Percentiles rank a stretch among this genome's conserved stretches.
Conservation (phyloP, 1,140 invertebrate species). For the Ganaspis sp. region DNA sequence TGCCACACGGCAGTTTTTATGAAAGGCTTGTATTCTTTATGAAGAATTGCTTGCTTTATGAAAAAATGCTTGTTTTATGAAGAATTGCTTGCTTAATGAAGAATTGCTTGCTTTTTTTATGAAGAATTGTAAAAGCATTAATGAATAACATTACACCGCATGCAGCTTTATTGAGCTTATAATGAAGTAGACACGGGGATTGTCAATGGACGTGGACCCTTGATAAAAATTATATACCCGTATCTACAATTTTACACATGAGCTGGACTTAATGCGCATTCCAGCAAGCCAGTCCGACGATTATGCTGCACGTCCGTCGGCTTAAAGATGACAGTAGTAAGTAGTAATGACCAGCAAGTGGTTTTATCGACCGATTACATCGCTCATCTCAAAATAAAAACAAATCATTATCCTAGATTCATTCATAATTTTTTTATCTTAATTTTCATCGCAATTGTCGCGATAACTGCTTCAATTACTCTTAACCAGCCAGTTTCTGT, state of each 20-base stretch:
- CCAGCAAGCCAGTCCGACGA: not conserved
- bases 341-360: slow-evolving; percentile 12
- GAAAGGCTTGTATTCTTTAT: not conserved
- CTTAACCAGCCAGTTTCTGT: not conserved
- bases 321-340: slow-evolving; percentile 13
- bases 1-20: no score
- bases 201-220: not conserved
- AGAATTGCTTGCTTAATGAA: not conserved
- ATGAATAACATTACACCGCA: slow-evolving; percentile 6
- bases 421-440: slow-evolving; percentile 4
- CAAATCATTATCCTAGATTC: slow-evolving; percentile 14
- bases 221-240: slow-evolving; percentile 14
- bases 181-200: slow-evolving; percentile 9
- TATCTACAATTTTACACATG: slow-evolving; percentile 14
- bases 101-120: not conserved
- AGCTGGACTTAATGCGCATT: slow-evolving; percentile 12
- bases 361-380: slow-evolving; percentile 9
- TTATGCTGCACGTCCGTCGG: slow-evolving; percentile 11
- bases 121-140: slow-evolving; percentile 5
- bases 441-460: not conserved
- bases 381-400: slow-evolving; percentile 7
- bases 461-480: not conserved
- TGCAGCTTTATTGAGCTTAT: slow-evolving; percentile 9
- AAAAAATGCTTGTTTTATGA: not conserved
- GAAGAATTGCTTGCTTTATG: slow-evolving; percentile 2